phyloP scores from a whole-genome alignment of 2,797 vertebrate species.

The Gambusia yucatana region DNA sequence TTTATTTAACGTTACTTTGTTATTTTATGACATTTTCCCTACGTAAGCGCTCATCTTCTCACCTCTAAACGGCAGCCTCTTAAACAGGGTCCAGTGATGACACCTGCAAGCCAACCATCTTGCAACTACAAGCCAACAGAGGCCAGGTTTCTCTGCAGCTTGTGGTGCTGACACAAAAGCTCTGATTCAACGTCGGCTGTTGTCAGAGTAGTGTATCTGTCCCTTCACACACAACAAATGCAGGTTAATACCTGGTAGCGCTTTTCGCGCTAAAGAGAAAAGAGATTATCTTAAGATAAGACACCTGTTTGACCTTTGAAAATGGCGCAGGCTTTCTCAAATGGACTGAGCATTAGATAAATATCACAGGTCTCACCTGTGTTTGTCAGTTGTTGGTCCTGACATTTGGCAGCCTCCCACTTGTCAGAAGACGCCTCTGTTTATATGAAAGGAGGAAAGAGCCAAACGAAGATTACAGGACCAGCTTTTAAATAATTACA shows the following conservation, averaged over 20 bases:
- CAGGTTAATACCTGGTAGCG: slow-evolving; percentile 29
- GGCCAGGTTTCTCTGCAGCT: slow-evolving; percentile 16
- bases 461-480: not conserved
- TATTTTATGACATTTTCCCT: slow-evolving; percentile 9
- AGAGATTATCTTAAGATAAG: slow-evolving; percentile 60
- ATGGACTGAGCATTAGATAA: slow-evolving; percentile 59
- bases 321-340: slow-evolving; percentile 43
- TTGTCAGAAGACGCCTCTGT: slow-evolving; percentile 39
- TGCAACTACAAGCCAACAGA: slow-evolving; percentile 3
- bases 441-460: slow-evolving; percentile 31
- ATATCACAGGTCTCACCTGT: slow-evolving; percentile 64
- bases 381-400: slow-evolving; percentile 57
- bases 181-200: slow-evolving; percentile 42
- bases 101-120: slow-evolving; percentile 18
- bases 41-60: not conserved
- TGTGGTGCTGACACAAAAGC: slow-evolving; percentile 41
- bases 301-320: slow-evolving; percentile 58
- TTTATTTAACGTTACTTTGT: not conserved
- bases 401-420: slow-evolving; percentile 62
- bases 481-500: slow-evolving; percentile 10
- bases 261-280: slow-evolving; percentile 32
- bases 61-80: slow-evolving; percentile 16
- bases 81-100: slow-evolving; percentile 2
- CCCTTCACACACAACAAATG: slow-evolving; percentile 34
- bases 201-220: slow-evolving; percentile 35